phyloP scores from a whole-genome alignment of 2,797 vertebrate genomes.

The Alosa sapidissima region DNA sequence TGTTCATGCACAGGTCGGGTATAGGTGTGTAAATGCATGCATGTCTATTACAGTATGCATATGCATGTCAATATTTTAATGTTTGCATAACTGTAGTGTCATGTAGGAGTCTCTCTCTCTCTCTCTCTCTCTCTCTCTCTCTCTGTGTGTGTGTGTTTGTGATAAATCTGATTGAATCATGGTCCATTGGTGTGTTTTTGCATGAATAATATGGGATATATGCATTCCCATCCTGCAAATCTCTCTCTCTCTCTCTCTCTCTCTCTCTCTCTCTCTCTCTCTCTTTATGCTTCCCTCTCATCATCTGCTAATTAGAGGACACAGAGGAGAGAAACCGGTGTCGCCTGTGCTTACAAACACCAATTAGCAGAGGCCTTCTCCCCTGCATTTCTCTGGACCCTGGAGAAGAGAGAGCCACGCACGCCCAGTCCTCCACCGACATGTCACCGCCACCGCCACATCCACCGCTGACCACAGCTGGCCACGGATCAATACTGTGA shows the following conservation, averaged over 20 bases:
- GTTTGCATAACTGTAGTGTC: background rate
- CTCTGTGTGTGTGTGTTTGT: background rate
- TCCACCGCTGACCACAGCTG: background rate
- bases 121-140: too few relatives aligned
- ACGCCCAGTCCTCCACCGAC: background rate
- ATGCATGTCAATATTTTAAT: constrained; percentile 3
- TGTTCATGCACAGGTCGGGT: background rate
- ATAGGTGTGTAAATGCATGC: background rate
- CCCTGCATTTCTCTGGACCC: background rate
- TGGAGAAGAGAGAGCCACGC: background rate
- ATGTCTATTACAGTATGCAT: constrained; percentile 22
- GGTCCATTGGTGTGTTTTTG: background rate
- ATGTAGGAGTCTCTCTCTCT: background rate
- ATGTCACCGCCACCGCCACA: background rate
- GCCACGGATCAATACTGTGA: background rate
- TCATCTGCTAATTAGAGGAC: background rate
- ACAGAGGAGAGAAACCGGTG: background rate
- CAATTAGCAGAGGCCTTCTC: background rate
- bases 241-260: background rate
- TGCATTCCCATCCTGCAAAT: background rate
- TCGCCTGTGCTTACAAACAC: background rate
- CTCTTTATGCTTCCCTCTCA: background rate
- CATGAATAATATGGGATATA: background rate
- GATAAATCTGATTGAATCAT: background rate
- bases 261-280: background rate